Evolutionary conservation across 2,888 invertebrate genomes (phyloP).

Genomic region (Acleris emargana): DNA sequence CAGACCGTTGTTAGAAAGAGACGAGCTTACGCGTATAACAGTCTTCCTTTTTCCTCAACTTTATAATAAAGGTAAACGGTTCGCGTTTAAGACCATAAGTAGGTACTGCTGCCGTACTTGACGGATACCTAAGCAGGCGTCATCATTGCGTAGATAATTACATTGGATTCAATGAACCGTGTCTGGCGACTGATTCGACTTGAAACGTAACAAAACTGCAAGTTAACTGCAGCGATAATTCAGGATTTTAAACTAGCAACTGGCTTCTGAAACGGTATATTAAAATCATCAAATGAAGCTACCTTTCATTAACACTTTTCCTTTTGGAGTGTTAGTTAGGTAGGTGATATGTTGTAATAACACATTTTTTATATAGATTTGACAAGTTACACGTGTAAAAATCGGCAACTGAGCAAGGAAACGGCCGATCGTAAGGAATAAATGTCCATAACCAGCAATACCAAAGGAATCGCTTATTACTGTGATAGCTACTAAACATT

Average conservation of each 20-base stretch:
- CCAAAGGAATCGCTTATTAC: too few relatives aligned
- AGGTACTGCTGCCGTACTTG: constrained; percentile 17
- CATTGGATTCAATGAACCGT: constrained; percentile 24
- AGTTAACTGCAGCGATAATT: not conserved
- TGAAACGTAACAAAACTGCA: constrained; percentile 5
- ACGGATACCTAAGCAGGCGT: constrained; percentile 25
- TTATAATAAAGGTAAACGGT: constrained; percentile 10
- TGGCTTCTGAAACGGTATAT: too few relatives aligned
- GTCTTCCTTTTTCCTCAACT: constrained; percentile 20
- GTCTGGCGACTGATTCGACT: constrained; percentile 22
- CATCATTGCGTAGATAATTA: constrained; percentile 31
- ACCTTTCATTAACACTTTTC: too few relatives aligned
- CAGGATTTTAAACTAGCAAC: not conserved
- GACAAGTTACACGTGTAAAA: too few relatives aligned
- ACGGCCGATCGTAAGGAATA: too few relatives aligned
- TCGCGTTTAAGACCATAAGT: constrained; percentile 11
- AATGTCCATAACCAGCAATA: too few relatives aligned
- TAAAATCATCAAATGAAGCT: too few relatives aligned
- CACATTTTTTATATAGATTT: too few relatives aligned
- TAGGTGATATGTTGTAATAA: too few relatives aligned
- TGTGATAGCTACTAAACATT: too few relatives aligned
- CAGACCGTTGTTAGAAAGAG: constrained; percentile 15
- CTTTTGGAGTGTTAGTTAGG: too few relatives aligned
- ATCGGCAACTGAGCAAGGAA: too few relatives aligned
- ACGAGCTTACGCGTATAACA: constrained; percentile 20